Base-by-base conservation (phyloP, 2,888 invertebrate genomes). In the Tenthredo livida region DNA sequence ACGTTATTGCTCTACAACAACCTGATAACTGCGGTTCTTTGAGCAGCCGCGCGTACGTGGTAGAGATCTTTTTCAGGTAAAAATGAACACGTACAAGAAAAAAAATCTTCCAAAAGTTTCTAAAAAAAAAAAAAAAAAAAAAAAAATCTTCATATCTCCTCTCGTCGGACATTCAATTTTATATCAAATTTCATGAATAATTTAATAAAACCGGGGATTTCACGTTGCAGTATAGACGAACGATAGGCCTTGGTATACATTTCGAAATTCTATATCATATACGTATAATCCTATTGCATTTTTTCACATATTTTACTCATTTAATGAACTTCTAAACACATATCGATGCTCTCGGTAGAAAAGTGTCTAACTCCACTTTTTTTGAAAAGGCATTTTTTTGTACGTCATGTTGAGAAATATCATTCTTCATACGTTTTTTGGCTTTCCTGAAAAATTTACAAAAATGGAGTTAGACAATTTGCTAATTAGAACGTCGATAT, bases 11-110 rank as follows among this genome's bases (percentile, higher is more conserved):
- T 43, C 43, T 40, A 12, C 72, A 73, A 43, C 25, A 21, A 73
- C 15, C 6, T 73, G 21, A 43, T 73, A 17, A 12, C 33, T 40
- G 72, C 37, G n/a, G 43, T 10, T 73, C 40, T 43, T 40, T 21
- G 21, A 40, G 37, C 25, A 21, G 72, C 43, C 72, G 25, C 3
- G 21, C 40, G 40, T 33, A 12, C 72, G 40, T 25, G 72, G 40
- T 43, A 73, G 21, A 73, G 40, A 73, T 73, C 21, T 73, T 21
- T 43, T 21, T 73, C 43, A 43, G 43, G 37, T 73, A 73, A 73
- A 37, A 43, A 72, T 25, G 40, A 61, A 50, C 29, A 75, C 12
- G 37, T 47, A 29, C 2, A 0, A n/a, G 1, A 0, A 25, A 50
- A 75, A 25, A 25, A 43, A 77, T n/a, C 17, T n/a, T 50, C 21